Base-by-base conservation (phyloP, 2,797 vertebrate genomes). In the Synanceia verrucosa region DNA sequence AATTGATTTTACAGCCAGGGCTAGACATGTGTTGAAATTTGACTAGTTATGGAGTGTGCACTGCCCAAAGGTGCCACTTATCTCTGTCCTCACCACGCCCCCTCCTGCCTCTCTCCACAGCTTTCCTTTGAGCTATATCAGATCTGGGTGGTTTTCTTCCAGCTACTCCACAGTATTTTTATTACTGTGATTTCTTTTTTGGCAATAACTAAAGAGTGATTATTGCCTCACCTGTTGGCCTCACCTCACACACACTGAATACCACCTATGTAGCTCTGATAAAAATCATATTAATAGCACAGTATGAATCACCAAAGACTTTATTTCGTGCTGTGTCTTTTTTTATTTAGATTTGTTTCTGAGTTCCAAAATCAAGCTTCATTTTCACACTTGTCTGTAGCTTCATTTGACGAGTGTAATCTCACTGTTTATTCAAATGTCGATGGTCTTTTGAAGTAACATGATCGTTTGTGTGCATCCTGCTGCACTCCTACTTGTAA, bases 61-160 rank as follows among this genome's bases (percentile, higher is more conserved):
- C 41, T 73, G 82, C 72, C 65, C 71, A 86, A 76, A 86, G 80
- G 83, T 89, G 81, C 77, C 78, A 90, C 74, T 92, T 90, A 91
- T 65, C 63, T 60, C 69, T 73, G 29, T 75, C 34, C 2, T 7
- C 21, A n/a, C 48, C 68, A 68, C 65, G 1, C 63, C 71, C 36
- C 4, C 9, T 41, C 41, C 68, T 62, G 28, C 26, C 41, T 23
- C 56, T 9, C 62, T 36, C 34, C 11, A 11, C 64, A 57, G 67
- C 29, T 69, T 76, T 56, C 56, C 80, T 82, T 33, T 29, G 1
- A 83, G 70, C 29, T 33, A 50, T 48, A 46, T 77, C 65, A 57
- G 24, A 79, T 53, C 51, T 74, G 63, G 75, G 77, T 75, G 73
- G 76, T 88, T 88, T 85, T 64, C 75, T 58, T 78, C 34, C 59